Evolutionary conservation across 2,888 invertebrate genomes (phyloP).

Genomic region (Platyscelio sp.): DNA sequence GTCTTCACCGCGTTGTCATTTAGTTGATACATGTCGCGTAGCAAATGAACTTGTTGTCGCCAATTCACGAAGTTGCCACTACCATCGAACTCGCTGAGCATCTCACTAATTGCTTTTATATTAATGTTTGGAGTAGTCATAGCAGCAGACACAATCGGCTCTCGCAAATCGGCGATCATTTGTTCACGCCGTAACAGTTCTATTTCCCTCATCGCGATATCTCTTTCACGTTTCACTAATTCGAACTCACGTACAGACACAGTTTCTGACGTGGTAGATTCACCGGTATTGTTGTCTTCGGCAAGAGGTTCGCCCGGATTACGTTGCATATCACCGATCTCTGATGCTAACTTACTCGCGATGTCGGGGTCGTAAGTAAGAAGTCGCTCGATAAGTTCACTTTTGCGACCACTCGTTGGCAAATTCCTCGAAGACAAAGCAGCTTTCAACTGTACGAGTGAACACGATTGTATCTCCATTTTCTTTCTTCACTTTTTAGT

Average conservation of each 20-base stretch:
- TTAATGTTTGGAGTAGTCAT: background rate
- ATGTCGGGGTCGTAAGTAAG: background rate
- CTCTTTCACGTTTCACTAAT: background rate
- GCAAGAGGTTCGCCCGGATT: background rate
- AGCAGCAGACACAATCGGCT: background rate
- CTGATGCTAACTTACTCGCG: background rate
- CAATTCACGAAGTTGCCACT: constrained; percentile 35
- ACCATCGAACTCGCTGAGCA: constrained; percentile 51
- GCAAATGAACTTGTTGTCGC: constrained; percentile 55
- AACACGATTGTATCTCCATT: background rate
- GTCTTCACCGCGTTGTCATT: constrained; percentile 57
- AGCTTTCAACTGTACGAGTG: background rate
- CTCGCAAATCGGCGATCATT: background rate
- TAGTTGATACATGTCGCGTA: constrained; percentile 45
- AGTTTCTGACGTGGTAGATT: background rate
- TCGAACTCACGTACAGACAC: background rate
- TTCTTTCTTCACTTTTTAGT: too few relatives aligned
- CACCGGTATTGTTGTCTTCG: background rate
- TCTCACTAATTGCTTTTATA: constrained; percentile 54
- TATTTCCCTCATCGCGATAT: background rate
- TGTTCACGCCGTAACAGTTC: background rate
- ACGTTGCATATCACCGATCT: background rate
- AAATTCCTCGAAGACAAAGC: background rate
- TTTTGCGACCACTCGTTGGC: background rate
- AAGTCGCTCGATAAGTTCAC: background rate